phyloP scores from a whole-genome alignment of 1,140 invertebrate genomes.

The Helicoverpa zea region DNA sequence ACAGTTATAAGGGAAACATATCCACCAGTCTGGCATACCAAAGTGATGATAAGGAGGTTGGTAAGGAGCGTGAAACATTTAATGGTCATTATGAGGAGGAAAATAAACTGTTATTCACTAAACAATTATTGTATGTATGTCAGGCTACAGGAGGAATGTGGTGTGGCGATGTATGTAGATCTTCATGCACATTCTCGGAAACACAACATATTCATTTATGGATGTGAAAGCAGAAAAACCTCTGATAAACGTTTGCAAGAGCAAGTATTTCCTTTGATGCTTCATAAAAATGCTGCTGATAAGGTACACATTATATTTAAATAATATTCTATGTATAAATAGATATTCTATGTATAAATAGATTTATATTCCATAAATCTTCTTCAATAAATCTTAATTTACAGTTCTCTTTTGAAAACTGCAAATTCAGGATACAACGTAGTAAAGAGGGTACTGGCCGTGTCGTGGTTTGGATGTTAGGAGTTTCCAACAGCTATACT shows the following conservation, averaged over 20 bases:
- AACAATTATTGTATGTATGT: constrained; percentile 43
- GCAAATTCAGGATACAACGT: constrained; percentile 97
- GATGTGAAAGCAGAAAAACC: constrained; percentile 95
- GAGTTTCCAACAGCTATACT: constrained; percentile 97
- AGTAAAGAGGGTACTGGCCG: constrained; percentile 97
- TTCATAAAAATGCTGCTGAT: constrained; percentile 96
- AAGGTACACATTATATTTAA: constrained; percentile 88
- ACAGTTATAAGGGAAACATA: constrained; percentile 96
- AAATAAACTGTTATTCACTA: constrained; percentile 13
- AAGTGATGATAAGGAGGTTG: constrained; percentile 93
- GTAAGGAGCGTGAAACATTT: background rate
- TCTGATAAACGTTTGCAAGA: constrained; percentile 93
- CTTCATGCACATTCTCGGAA: constrained; percentile 97
- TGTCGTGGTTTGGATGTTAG: constrained; percentile 97
- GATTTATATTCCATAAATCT: background rate
- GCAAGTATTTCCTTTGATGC: constrained; percentile 96
- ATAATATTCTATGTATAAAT: background rate
- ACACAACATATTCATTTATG: constrained; percentile 98
- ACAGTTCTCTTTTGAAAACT: constrained; percentile 97
- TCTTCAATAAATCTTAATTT: constrained; percentile 64
- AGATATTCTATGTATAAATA: too few species aligned
- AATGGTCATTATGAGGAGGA: background rate
- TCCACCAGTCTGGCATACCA: constrained; percentile 98
- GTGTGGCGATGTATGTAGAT: constrained; percentile 97
- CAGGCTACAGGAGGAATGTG: constrained; percentile 96